Evolutionary conservation across 2,797 vertebrate species (phyloP).

Genomic region (Champsocephalus esox): DNA sequence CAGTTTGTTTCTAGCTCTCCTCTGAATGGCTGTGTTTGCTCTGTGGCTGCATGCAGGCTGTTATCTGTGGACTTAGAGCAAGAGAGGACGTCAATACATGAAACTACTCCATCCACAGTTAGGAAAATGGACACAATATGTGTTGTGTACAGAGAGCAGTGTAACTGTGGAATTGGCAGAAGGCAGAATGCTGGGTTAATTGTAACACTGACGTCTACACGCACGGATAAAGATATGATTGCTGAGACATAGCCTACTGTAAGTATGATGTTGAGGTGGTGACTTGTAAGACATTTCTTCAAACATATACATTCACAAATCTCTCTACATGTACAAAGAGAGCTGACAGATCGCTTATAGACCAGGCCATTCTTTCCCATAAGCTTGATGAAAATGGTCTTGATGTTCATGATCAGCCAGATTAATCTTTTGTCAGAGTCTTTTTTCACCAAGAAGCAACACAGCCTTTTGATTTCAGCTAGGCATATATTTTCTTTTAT

Average conservation of each 20-base stretch:
- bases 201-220: neutral
- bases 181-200: slow-evolving; percentile 1
- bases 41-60: slow-evolving; percentile 28
- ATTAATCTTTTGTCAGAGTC: slow-evolving; percentile 12
- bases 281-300: slow-evolving; percentile 6
- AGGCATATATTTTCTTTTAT: slow-evolving; percentile 55
- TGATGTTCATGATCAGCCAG: slow-evolving; percentile 35
- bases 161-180: slow-evolving; percentile 13
- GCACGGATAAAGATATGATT: neutral
- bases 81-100: slow-evolving; percentile 41
- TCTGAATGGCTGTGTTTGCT: slow-evolving; percentile 32
- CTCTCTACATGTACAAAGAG: neutral
- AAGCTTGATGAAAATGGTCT: slow-evolving; percentile 28
- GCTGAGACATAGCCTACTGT: too few relatives aligned
- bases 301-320: slow-evolving; percentile 6
- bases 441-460: slow-evolving; percentile 23
- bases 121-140: slow-evolving; percentile 6
- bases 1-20: slow-evolving; percentile 9
- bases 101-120: slow-evolving; percentile 28
- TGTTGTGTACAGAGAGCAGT: neutral
- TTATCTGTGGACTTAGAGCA: slow-evolving; percentile 20
- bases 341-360: neutral
- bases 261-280: neutral
- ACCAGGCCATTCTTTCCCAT: neutral
- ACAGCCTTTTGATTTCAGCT: slow-evolving; percentile 38